Conservation (phyloP, 2,113 vertebrate species). For the Cyprinodon variegatus region DNA sequence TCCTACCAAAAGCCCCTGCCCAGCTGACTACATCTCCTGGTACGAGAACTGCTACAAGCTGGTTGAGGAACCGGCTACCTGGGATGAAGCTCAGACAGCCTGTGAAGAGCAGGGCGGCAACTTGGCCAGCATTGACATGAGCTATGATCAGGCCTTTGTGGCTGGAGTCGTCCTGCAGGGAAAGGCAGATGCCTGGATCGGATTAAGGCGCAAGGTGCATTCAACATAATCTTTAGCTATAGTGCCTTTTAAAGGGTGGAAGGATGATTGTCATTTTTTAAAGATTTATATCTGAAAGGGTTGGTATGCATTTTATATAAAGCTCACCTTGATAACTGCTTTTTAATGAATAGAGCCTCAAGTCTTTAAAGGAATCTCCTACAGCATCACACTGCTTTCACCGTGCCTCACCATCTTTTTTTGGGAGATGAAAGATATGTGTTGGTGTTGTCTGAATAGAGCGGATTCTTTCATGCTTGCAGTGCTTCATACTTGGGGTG, state of each 20-base stretch:
- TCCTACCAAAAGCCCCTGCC: conserved; percentile 72
- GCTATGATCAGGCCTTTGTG: conserved; percentile 83
- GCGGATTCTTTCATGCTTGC: no score
- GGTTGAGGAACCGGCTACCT: conserved; percentile 65
- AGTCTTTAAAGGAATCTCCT: no score
- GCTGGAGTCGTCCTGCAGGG: conserved; percentile 73
- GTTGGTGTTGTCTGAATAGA: no score
- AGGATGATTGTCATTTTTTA: no score
- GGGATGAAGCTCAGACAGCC: conserved; percentile 69
- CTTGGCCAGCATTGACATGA: conserved; percentile 81
- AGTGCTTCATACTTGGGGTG: no score
- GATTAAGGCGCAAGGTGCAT: conserved; percentile 74
- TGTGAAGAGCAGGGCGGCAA: conserved; percentile 67
- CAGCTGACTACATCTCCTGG: conserved; percentile 74
- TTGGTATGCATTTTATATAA: no score
- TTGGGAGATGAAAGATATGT: no score
- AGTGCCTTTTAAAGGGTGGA: background rate
- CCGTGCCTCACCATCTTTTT: no score
- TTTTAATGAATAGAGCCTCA: no score
- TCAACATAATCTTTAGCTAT: background rate
- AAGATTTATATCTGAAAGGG: no score
- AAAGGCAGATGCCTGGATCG: conserved; percentile 77
- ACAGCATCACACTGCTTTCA: no score
- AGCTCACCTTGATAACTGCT: no score
- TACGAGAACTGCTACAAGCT: conserved; percentile 80